Percentiles rank a stretch among this genome's conserved stretches.
Conservation (phyloP, 2,797 vertebrate genomes). For the Muraenolepis orangiensis region DNA sequence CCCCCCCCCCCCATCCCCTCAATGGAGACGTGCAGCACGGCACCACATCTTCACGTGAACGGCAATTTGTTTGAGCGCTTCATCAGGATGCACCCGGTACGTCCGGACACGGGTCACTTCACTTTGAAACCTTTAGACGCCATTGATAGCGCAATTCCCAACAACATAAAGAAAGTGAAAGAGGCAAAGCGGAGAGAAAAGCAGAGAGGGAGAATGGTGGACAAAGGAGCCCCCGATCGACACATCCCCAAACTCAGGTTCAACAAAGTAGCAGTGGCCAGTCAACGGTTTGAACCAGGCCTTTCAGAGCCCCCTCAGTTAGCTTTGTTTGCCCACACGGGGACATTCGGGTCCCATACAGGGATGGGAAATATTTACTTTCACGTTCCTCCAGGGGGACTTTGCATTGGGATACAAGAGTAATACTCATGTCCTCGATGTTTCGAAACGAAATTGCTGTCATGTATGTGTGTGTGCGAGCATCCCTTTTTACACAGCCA, state of each 20-base stretch:
- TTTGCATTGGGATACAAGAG: neutral
- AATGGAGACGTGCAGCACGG: constrained; percentile 52
- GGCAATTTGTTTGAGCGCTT: constrained; percentile 63
- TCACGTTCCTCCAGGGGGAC: constrained; percentile 18
- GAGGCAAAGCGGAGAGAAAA: constrained; percentile 56
- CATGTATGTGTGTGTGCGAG: neutral
- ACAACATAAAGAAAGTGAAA: constrained; percentile 51
- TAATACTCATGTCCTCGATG: neutral
- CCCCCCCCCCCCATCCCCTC: constrained; percentile 28
- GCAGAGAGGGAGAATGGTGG: constrained; percentile 52
- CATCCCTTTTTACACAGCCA: neutral
- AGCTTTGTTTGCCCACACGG: constrained; percentile 33
- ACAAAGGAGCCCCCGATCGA: constrained; percentile 57
- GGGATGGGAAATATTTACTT: constrained; percentile 48
- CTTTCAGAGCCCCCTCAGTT: constrained; percentile 38
- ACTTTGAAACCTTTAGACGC: constrained; percentile 56
- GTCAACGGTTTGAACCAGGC: constrained; percentile 18
- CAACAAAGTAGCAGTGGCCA: constrained; percentile 60
- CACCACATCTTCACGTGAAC: constrained; percentile 63
- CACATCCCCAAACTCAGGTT: constrained; percentile 62
- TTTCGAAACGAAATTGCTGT: constrained; percentile 15
- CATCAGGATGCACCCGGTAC: constrained; percentile 51
- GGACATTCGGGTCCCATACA: constrained; percentile 35
- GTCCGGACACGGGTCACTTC: constrained; percentile 66
- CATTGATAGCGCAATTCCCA: constrained; percentile 61